A percentile compares a stretch with the other conserved stretches of the same genome.
Evolutionary conservation across 1,140 invertebrate genomes (phyloP).

Genomic region (Brachionus sp.): DNA sequence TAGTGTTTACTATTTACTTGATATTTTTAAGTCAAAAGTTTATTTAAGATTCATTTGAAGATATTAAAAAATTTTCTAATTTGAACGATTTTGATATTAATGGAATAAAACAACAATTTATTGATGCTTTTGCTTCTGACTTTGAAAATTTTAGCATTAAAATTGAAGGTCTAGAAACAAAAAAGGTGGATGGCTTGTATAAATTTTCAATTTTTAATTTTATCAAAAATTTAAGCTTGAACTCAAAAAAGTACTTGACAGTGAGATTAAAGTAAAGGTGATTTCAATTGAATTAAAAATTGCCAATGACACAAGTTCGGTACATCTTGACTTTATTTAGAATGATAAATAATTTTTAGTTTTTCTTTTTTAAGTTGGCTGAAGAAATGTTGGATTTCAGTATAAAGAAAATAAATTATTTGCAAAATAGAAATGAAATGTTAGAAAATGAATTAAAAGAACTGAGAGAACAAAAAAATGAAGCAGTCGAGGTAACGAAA

Average conservation of each 20-base stretch:
- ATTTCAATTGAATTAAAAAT: not conserved
- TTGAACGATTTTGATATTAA: not conserved
- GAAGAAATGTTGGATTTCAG: slow-evolving; percentile 5
- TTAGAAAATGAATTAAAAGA: not conserved
- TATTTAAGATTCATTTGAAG: not conserved
- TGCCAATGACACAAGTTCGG: not conserved
- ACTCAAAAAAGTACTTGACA: not conserved
- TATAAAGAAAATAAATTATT: not conserved
- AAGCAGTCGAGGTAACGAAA: not conserved
- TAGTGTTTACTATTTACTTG: not conserved
- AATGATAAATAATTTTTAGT: not conserved
- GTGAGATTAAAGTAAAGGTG: slow-evolving; percentile 10
- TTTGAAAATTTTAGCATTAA: not conserved
- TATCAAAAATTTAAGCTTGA: not conserved
- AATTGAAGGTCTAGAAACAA: not conserved
- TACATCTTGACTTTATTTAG: not conserved
- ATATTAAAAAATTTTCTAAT: not conserved
- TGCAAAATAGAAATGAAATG: not conserved
- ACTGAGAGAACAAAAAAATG: not conserved
- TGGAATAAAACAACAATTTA: not conserved
- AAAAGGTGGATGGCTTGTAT: not conserved
- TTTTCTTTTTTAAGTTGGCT: not conserved
- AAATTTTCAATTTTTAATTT: not conserved
- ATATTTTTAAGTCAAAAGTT: not conserved
- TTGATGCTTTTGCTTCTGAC: not conserved